Base-by-base conservation (phyloP, 2,888 invertebrate species). In the Napeogenes inachia region DNA sequence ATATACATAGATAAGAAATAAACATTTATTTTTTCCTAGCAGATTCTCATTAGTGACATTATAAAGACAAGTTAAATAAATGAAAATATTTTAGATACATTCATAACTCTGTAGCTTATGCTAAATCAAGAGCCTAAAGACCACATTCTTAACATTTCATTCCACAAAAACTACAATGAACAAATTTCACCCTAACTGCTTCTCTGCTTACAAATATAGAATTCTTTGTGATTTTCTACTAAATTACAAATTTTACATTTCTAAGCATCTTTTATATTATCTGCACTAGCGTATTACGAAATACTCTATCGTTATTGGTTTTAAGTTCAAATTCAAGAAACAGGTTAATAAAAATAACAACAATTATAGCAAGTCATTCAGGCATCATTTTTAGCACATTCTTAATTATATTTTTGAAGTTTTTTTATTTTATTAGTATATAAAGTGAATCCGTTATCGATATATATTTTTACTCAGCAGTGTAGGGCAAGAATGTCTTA, bases 131-230 rank as follows among this genome's bases (percentile, higher is more conserved):
- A 35, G 35, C 35, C 35, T 35, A 35, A 35, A 50, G 10, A 50
- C 50, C 4, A 3, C 50, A 30, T 50, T n/a, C 50, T 21, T 30
- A 47, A 47, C 2, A n/a, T 13, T 12, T 10, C 21, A 50, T 30
- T 50, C 50, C 50, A 50, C 50, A 50, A 30, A 12, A 50, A 50
- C 50, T 50, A 50, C 50, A 30, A 50, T 50, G 21, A 50, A 8
- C 50, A 50, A 50, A 50, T 30, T 42, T 12, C 42, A 42, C 35
- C 35, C 35, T 35, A 42, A 42, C 12, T 50, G 50, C 50, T 30
- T 50, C 50, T 50, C 50, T 50, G 50, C 50, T 50, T 50, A 50
- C 30, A 50, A 50, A 50, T 50, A 50, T 50, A 50, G 21, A 50
- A 30, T 50, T 50, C 50, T 50, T 50, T 50, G 50, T 50, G 50